Conservation (phyloP, 2,113 vertebrate genomes). For the Callionymus lyra region DNA sequence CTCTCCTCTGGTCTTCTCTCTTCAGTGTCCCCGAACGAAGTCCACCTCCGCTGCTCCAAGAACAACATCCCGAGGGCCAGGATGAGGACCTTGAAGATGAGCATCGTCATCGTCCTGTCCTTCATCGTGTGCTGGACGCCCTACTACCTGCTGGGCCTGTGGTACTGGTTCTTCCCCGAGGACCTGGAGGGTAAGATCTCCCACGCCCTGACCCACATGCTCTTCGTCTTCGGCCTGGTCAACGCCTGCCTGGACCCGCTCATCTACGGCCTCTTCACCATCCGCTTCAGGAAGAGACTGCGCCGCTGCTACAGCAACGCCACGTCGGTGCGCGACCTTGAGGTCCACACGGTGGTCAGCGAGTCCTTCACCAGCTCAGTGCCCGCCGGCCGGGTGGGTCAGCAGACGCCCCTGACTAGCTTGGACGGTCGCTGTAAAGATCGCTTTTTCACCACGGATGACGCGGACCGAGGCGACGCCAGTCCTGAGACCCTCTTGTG, state of each 20-base stretch:
- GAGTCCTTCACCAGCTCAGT: constrained; percentile 54
- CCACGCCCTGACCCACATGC: constrained; percentile 66
- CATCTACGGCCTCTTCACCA: constrained; percentile 66
- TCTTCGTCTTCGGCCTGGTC: constrained; percentile 68
- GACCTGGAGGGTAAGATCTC: constrained; percentile 64
- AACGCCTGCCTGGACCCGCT: constrained; percentile 66
- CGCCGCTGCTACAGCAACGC: constrained; percentile 38
- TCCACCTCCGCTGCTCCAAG: constrained; percentile 65
- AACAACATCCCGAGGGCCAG: constrained; percentile 71
- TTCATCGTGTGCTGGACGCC: constrained; percentile 69
- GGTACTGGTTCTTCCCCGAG: constrained; percentile 70
- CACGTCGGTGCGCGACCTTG: not conserved
- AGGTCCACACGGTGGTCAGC: constrained; percentile 50
- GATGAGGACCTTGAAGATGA: constrained; percentile 70
- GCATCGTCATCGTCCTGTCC: constrained; percentile 65
- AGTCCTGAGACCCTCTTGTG: constrained; percentile 25
- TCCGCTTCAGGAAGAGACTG: constrained; percentile 49
- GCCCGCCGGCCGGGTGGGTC: constrained; percentile 33
- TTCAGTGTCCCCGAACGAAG: constrained; percentile 55
- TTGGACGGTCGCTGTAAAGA: constrained; percentile 10
- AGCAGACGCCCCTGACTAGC: constrained; percentile 11
- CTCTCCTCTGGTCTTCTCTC: constrained; percentile 3
- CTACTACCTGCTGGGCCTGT: constrained; percentile 65
- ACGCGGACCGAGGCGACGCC: constrained; percentile 7
- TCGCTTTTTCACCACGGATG: constrained; percentile 10